Base-by-base conservation (phyloP, 2,888 invertebrate species). In the Oithona nana region DNA sequence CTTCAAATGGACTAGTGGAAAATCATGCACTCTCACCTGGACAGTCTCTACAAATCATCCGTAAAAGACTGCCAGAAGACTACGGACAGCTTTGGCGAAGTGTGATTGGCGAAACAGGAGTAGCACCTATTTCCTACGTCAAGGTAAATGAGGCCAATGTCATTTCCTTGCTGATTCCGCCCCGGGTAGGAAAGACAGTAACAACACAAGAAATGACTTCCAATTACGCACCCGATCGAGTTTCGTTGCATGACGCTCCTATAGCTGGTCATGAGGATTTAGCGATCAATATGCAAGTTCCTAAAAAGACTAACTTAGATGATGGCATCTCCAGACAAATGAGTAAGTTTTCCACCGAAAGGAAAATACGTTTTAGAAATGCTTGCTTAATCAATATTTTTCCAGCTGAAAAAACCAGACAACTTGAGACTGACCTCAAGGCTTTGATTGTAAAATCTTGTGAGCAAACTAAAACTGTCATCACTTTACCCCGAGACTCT, bases 41-140 rank as follows among this genome's bases (percentile, higher is more conserved):
- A 26, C 50, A 59, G 28, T 22, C 22, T 26, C 50, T 59, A 26
- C 24, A 59, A 49, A 50, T 59, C 26, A 50, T 49, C 8, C 11
- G 26, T 6, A 39, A 59, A 20, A n/a, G 24, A 16, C 50, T 59
- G 31, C 48, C 59, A 6, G 11, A 48, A 16, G 22, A 13, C 16
- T 28, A 50, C 13, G 49, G 22, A 16, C 26, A 39, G 2, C 24
- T 59, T 24, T 28, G 59, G 48, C 39, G 50, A 22, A 28, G 49
- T 1, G 49, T 50, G n/a, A 48, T 59, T 20, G 50, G 22, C 20
- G 59, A 59, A 6, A 57, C 29, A 29, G 49, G 59, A 13, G 22
- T 28, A 6, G 22, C 59, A 13, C 52, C 50, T 26, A 29, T 61
- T 4, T 55, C 61, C 30, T 61, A 55, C 26, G 29, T 61, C n/a